Base-by-base conservation (phyloP, 2,888 invertebrate genomes). In the Tribolium freemani region DNA sequence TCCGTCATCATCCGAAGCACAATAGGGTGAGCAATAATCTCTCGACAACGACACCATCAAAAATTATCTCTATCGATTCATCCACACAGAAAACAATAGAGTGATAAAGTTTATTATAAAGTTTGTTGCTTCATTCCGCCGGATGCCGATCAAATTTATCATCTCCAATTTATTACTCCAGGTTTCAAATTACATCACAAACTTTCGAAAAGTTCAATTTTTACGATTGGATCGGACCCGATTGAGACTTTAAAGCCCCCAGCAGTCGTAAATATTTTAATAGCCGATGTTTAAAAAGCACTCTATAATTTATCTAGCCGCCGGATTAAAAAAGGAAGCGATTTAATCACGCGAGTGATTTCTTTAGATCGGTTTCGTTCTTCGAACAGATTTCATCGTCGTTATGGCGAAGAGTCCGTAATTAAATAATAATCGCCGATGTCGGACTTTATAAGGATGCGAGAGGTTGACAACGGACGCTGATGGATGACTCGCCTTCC, bases 1-100 rank as follows among this genome's bases (percentile, higher is more conserved):
- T 94, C 95, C 9, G 91, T 93, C 16, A 92, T 95, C 85, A 92
- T 95, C 86, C 92, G 92, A 87, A 90, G 92, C 78, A 92, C 92
- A 73, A 93, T 94, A 83, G 91, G 92, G 95, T 95, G 88, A 85
- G 85, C 80, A 53, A 31, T 48, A 21, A 60, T 51, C 51, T 51
- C 20, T 21, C 13, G 5, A 3, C 26, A 44, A 38, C n/a, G 46
- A 48, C 26, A 16, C 26, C 30, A 58, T 11, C 8, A 16, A 16
- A 30, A 50, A 51, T 63, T 50, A 63, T 51, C 50, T 63, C 38
- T 10, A 44, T 58, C 58, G 45, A 46, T 60, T 26, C 48, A 10
- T 10, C 16, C 11, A 3, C 10, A 11, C 21, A 10, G 21, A 46
- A 54, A 60, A 60, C 60, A 60, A 26, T 63, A 16, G 44, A 57